These are phyloP conservation scores for Dasypus novemcinctus DNA, from an alignment of 2,113 vertebrate genomes.

Conservation along the genomic window DNA sequence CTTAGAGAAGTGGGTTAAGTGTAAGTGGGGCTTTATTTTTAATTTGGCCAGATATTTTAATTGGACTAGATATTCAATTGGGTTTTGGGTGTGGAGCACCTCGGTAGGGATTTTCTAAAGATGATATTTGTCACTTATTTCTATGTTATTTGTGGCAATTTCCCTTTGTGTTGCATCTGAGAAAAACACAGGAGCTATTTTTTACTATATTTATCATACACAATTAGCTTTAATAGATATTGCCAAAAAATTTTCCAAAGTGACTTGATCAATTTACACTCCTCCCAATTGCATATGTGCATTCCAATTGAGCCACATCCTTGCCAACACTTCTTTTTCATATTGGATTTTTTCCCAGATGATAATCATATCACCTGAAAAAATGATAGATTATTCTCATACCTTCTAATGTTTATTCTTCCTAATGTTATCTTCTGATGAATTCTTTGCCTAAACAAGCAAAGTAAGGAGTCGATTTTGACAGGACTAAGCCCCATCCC, in stretches of 20 bases:
- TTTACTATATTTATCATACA: no score
- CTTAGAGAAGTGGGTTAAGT: no score
- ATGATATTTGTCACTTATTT: no score
- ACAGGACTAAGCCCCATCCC: no score
- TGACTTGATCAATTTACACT: background rate
- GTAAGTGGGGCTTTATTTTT: no score
- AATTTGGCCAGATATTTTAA: no score
- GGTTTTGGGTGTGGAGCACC: no score
- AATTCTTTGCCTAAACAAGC: background rate
- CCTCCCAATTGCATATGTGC: background rate
- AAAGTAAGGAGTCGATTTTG: background rate
- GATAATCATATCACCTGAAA: background rate
- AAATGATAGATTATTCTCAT: background rate
- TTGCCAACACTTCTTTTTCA: background rate
- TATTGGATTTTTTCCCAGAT: background rate
- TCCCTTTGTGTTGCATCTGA: no score
- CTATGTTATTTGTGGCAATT: no score
- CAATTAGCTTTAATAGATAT: background rate
- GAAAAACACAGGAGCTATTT: no score
- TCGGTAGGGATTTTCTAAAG: no score
- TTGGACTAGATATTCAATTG: no score
- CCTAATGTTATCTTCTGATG: background rate
- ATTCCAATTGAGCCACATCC: background rate
- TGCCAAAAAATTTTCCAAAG: background rate
- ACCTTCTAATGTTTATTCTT: background rate